Base-by-base conservation (phyloP, 2,113 vertebrate species). In the Oncorhynchus tshawytscha region DNA sequence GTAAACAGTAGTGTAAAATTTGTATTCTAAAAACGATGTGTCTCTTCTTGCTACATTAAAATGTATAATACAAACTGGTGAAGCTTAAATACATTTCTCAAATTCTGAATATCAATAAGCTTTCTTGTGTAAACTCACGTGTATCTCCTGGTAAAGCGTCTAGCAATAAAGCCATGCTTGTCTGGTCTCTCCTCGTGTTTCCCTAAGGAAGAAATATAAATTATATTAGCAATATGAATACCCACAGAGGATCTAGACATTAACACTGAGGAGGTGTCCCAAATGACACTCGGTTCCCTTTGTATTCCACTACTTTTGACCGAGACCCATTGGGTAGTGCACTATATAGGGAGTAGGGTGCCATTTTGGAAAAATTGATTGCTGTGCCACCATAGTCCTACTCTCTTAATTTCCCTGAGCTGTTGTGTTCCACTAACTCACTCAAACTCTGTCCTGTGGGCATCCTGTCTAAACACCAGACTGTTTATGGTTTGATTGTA, bases 81-180 rank as follows among this genome's bases (percentile, higher is more conserved):
- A 24, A 62, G 8, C 20, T 22, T 11, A 24, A 62, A 62, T 62
- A 22, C 18, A 60, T 60, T 15, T n/a, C 16, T 66, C 64, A 7
- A 13, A 20, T 24, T 72, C 22, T 76, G 69, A 68, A 27, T 20
- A 48, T 67, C 59, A 5, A 54, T 77, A 64, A 80, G 75, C 70
- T n/a, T 20, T 18, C 29, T 8, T 31, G 20, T 68, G 18, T 22
- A 66, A 13, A 78, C 90, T 34, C 82, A 95, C 94, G 90, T 93
- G 89, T 94, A 95, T 78, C 93, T 94, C 78, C 93, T 87, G 11
- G 88, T 90, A 66, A 95, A 95, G 86, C 85, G 87, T 84, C 94
- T 91, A 69, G 92, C 75, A 45, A 92, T 88, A 78, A 86, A 93
- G 67, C 94, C 94, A 1, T 92, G 89, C 70, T 91, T 86, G 57